These are phyloP conservation scores for Branchellion lobata DNA, from an alignment of 2,888 invertebrate species.

Conservation along the genomic window DNA sequence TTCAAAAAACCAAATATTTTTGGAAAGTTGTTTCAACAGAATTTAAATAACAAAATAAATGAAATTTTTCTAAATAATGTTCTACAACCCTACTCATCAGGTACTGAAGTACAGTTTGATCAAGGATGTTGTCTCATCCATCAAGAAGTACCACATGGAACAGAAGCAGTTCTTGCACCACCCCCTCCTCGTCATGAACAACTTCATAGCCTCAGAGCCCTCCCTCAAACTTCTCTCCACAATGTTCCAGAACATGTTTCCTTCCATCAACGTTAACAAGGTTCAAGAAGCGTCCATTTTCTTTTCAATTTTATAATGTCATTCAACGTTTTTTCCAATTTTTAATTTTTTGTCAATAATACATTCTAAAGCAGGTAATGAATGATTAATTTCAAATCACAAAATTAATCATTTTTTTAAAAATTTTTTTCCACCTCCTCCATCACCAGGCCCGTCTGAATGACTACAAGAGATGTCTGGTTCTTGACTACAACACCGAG, in stretches of 20 bases:
- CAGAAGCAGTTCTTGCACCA: conserved; percentile 76
- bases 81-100: no score
- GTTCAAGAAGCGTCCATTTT: no score
- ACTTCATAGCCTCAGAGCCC: conserved; percentile 78
- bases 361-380: no score
- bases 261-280: conserved; percentile 87
- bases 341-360: no score
- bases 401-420: no score
- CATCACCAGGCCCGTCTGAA: conserved; percentile 83
- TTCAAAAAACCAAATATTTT: no score
- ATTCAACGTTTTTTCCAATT: no score
- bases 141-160: conserved; percentile 72
- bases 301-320: no score
- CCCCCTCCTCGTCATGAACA: conserved; percentile 77
- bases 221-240: conserved; percentile 76
- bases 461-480: conserved; percentile 80
- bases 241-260: conserved; percentile 98
- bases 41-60: neutral
- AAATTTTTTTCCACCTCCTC: no score
- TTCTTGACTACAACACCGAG: conserved; percentile 83
- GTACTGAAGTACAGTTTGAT: conserved; percentile 75
- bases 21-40: neutral
- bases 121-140: conserved; percentile 79
- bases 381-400: no score
- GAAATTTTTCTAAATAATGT: no score